Base-by-base conservation (phyloP, 1,140 invertebrate genomes). In the Ephestia elutella region DNA sequence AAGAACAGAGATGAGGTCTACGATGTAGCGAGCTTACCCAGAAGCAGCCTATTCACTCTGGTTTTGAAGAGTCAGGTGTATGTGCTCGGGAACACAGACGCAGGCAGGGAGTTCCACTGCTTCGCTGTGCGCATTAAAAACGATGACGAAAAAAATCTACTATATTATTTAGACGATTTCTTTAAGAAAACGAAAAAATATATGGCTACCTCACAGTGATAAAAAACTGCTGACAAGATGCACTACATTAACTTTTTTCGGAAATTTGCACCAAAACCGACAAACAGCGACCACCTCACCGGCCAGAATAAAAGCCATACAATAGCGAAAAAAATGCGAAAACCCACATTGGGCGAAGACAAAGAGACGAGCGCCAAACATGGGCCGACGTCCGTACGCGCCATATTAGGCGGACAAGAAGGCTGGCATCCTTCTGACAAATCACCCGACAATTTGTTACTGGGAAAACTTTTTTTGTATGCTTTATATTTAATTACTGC, bases 381-480 rank as follows among this genome's bases (percentile, higher is more conserved):
- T 59, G 76, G 58, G 55, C 11, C 57, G 55, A 25, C 63, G 63
- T 63, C 66, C 66, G 63, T 70, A 74, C 38, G 13, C 13, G 71
- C 82, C 82, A 71, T 84, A 83, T 83, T 77, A 63, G 83, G 81
- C 56, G 66, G 70, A 66, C 63, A 67, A 81, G 73, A 75, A 83
- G 62, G 67, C 58, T 70, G 71, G 73, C 70, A 78, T 78, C 66
- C 70, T 62, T 51, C 79, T 83, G 83, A 86, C 81, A 86, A 84
- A 86, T 84, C 74, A 79, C 78, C 66, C 68, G 67, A 72, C 79
- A 80, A 86, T 86, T 83, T 86, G 79, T 86, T 82, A 72, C 57
- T 25, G 13, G 2, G 20, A 21, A 53, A 7, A 18, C 19, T 44
- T 53, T 53, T 53, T 53, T 21, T 13, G 50, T 53, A 25, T 25